Evolutionary conservation across 2,888 invertebrate genomes (phyloP).

Genomic region (Bombyx huttoni): DNA sequence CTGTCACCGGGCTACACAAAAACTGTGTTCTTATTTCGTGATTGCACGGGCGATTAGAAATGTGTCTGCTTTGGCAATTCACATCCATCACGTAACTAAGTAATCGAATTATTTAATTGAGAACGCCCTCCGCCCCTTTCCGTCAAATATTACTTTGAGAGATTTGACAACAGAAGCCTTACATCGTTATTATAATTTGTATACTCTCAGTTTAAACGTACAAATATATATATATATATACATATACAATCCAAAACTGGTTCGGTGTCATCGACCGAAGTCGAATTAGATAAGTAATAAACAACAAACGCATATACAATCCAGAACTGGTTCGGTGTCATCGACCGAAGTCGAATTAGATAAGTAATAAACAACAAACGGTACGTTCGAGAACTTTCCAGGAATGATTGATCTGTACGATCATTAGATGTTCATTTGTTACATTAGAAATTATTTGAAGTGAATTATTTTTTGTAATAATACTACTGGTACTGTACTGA

Average conservation of each 20-base stretch:
- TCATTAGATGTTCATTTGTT: neutral
- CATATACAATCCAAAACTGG: constrained; percentile 11
- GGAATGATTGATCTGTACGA: constrained; percentile 9
- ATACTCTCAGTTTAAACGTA: neutral
- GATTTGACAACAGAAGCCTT: no score
- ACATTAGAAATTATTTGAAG: neutral
- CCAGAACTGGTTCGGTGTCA: constrained; percentile 14
- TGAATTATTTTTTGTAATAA: neutral
- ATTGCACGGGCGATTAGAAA: no score
- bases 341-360: constrained; percentile 17
- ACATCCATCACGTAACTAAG: no score
- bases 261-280: constrained; percentile 15
- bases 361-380: constrained; percentile 8
- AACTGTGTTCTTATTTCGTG: no score
- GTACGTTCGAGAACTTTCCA: constrained; percentile 10
- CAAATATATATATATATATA: neutral
- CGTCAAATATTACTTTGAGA: no score
- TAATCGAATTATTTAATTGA: no score
- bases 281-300: constrained; percentile 16
- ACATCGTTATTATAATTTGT: neutral
- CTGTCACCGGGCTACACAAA: no score
- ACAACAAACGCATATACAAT: constrained; percentile 1
- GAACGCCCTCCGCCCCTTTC: no score
- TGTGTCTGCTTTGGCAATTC: no score
- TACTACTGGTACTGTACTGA: neutral